phyloP scores from a whole-genome alignment of 2,113 vertebrate genomes.

The Dicrurus megarhynchus region DNA sequence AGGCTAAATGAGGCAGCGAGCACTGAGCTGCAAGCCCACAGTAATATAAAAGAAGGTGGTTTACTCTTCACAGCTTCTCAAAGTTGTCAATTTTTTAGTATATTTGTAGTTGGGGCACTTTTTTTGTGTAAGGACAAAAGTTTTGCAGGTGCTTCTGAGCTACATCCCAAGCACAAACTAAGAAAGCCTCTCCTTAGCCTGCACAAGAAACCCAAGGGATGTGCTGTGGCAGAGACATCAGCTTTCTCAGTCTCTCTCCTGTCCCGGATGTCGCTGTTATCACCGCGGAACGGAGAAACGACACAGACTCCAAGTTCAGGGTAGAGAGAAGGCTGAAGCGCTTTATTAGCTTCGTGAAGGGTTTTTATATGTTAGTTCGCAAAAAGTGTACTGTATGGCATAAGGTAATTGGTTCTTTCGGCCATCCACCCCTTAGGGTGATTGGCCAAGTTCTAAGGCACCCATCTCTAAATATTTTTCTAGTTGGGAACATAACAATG shows the following conservation, averaged over 20 bases:
- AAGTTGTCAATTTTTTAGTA: not conserved
- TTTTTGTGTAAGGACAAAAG: not conserved
- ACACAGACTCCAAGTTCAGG: too few relatives aligned
- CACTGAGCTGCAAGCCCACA: rapidly evolving
- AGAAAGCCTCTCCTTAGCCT: not conserved
- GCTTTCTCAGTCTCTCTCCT: not conserved
- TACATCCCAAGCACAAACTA: not conserved
- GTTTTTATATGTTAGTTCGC: too few relatives aligned
- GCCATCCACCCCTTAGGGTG: too few relatives aligned
- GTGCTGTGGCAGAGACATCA: not conserved
- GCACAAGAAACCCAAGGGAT: not conserved
- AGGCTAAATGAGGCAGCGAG: not conserved
- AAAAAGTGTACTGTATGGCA: too few relatives aligned
- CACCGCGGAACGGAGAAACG: too few relatives aligned
- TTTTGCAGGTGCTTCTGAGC: not conserved
- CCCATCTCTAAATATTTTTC: too few relatives aligned
- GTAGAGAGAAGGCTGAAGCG: too few relatives aligned
- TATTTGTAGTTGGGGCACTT: not conserved
- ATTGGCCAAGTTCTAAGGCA: too few relatives aligned
- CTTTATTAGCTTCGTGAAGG: too few relatives aligned
- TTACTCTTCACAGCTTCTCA: not conserved
- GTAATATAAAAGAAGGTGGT: not conserved
- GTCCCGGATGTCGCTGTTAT: too few relatives aligned
- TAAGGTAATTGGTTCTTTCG: too few relatives aligned
- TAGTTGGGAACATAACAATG: too few relatives aligned